Evolutionary conservation across 2,113 vertebrate genomes (phyloP), one percentile per base, ranked within the genome.

Genomic region (Brevimyrus niger): DNA sequence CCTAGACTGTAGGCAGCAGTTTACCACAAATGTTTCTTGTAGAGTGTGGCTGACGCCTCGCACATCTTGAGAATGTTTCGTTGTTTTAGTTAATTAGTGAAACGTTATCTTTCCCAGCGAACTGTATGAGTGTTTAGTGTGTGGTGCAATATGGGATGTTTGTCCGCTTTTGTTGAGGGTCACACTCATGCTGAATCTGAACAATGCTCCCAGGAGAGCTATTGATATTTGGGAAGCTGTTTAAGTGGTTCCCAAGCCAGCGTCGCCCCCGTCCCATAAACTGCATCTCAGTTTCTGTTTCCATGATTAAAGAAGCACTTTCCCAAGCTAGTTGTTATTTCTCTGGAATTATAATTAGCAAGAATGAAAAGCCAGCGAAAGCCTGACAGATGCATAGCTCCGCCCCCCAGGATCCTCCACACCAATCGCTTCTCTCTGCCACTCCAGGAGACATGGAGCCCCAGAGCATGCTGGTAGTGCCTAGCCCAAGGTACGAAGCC

Each of bases 401-500:
- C 90, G 55, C 46, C 50, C 50, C 87, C 15, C 92, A 94, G 94
- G 93, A 91, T 89, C 61, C n/a, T 69, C 88, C 92, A 88, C 89
- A 46, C 44, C 89, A 91, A 90, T 90, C 1, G 87, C 88, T 89
- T 55, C 89, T 88, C 88, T 87, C 87, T 27, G 65, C 65, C 92
- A 19, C 3, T 21, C 51, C 35, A 1, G 89, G 95, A 94, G 91
- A 85, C 3, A 99, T 98, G 98, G 97, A 98, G 93, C 96, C 93
- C 92, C 35, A 94, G 91, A 95, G 94, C 88, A 91, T 88, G 6
- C 89, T 94, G 0, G 95, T 95, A 31, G 96, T 96, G 50, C 96
- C 98, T 44, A 99, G 98, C 91, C 98, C 98, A 46, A 98, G 98
- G 82, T 99, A 98, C 31, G 98, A 99, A 95, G 97, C 98, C 0